Conservation (phyloP, 2,888 invertebrate species). For the Hyposoter didymator region DNA sequence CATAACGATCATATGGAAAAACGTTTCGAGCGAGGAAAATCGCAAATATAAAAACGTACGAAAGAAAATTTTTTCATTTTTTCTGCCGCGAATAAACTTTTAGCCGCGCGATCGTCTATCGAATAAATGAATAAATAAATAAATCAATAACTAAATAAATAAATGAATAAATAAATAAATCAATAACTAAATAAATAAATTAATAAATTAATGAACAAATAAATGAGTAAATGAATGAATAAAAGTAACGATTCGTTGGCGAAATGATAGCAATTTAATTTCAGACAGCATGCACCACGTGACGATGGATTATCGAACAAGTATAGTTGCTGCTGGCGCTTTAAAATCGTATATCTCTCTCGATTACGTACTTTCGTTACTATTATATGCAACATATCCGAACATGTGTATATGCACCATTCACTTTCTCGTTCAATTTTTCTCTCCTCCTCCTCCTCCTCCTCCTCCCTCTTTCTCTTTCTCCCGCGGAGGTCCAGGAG, state of each 20-base stretch:
- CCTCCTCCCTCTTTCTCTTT: conserved; percentile 12
- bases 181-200: too few relatives aligned
- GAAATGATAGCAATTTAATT: not conserved
- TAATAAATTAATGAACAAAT: too few relatives aligned
- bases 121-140: too few relatives aligned
- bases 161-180: too few relatives aligned
- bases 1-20: too few relatives aligned
- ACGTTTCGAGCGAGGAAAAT: not conserved
- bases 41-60: not conserved
- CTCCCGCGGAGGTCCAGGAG: not conserved
- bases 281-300: not conserved
- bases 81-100: not conserved
- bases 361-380: conserved; percentile 52
- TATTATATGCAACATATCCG: conserved; percentile 22
- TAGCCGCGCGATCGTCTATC: not conserved
- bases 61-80: not conserved
- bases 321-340: conserved; percentile 7
- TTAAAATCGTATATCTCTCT: conserved; percentile 41
- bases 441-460: conserved; percentile 31
- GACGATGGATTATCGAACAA: conserved; percentile 22
- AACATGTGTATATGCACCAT: conserved; percentile 30
- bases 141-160: too few relatives aligned
- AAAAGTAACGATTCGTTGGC: not conserved
- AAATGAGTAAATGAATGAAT: not conserved
- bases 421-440: conserved; percentile 62